Conservation (phyloP, 2,797 vertebrate genomes). For the Intellagama lesueurii region DNA sequence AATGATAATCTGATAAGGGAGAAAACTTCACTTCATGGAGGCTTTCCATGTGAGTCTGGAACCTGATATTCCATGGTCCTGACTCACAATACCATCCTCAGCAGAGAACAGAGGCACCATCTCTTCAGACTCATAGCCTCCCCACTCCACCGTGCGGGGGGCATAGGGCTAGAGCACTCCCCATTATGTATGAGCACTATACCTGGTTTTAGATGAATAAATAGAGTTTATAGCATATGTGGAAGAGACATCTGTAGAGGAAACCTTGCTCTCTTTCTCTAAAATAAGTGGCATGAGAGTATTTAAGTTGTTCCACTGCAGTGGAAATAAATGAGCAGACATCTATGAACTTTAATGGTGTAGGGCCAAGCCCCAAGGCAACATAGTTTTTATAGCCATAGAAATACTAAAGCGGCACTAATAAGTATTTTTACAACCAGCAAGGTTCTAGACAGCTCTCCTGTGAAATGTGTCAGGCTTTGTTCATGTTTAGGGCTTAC, state of each 20-base stretch:
- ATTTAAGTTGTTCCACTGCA: not conserved
- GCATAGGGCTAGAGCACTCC: not conserved
- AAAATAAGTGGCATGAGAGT: not conserved
- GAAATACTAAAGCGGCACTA: not conserved
- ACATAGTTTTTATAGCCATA: not conserved
- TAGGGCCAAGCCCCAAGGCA: not conserved
- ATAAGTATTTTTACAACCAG: constrained; percentile 16
- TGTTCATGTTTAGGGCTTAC: not conserved
- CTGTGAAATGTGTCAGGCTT: constrained; percentile 3
- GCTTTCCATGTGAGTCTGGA: too few relatives aligned
- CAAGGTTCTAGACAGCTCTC: constrained; percentile 2
- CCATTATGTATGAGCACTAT: not conserved
- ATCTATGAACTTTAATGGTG: constrained; percentile 16
- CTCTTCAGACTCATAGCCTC: too few relatives aligned
- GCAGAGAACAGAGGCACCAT: too few relatives aligned
- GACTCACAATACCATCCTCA: too few relatives aligned
- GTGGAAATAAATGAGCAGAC: constrained; percentile 6
- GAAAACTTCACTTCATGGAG: too few relatives aligned
- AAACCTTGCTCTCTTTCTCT: not conserved
- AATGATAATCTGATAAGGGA: too few relatives aligned
- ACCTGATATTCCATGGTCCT: too few relatives aligned
- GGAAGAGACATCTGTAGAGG: not conserved
- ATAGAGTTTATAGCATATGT: too few relatives aligned
- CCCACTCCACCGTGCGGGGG: too few relatives aligned
- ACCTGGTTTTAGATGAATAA: too few relatives aligned